phyloP scores from a whole-genome alignment of 2,888 invertebrate genomes.

The Malthinus flaveolus region DNA sequence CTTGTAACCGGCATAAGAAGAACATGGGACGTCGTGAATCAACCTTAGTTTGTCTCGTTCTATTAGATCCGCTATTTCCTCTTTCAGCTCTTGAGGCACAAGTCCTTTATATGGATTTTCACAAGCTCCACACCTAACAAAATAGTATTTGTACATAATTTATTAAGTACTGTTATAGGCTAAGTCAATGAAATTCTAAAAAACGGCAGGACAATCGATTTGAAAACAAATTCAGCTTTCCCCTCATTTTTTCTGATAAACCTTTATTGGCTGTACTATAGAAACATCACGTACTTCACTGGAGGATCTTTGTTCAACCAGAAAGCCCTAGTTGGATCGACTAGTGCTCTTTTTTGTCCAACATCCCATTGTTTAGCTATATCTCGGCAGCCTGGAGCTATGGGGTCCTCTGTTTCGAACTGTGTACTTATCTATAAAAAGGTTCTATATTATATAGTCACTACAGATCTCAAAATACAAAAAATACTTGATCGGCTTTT shows the following conservation, averaged over 20 bases:
- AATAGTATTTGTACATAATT: not conserved
- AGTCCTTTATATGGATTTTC: slow-evolving; percentile 41
- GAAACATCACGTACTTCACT: slow-evolving; percentile 35
- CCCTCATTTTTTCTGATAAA: too few relatives aligned
- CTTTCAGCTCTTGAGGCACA: slow-evolving; percentile 44
- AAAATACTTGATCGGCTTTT: slow-evolving; percentile 12
- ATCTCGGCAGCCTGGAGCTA: slow-evolving; percentile 39
- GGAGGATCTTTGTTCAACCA: slow-evolving; percentile 46
- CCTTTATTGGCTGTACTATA: too few relatives aligned
- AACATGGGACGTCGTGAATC: slow-evolving; percentile 48
- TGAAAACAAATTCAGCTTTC: too few relatives aligned
- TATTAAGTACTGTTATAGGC: not conserved
- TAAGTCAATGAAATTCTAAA: not conserved
- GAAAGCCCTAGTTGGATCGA: slow-evolving; percentile 46
- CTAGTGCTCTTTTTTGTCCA: slow-evolving; percentile 43
- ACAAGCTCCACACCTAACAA: slow-evolving; percentile 44
- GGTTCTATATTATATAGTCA: not conserved
- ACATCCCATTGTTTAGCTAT: slow-evolving; percentile 49
- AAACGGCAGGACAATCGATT: not conserved
- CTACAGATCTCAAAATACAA: not conserved
- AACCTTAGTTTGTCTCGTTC: slow-evolving; percentile 44
- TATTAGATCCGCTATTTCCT: slow-evolving; percentile 44
- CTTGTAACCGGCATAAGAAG: slow-evolving; percentile 48
- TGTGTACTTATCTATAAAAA: not conserved
- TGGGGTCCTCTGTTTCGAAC: slow-evolving; percentile 11